Conservation (phyloP, 2,888 invertebrate species). For the Campaea margaritaria region DNA sequence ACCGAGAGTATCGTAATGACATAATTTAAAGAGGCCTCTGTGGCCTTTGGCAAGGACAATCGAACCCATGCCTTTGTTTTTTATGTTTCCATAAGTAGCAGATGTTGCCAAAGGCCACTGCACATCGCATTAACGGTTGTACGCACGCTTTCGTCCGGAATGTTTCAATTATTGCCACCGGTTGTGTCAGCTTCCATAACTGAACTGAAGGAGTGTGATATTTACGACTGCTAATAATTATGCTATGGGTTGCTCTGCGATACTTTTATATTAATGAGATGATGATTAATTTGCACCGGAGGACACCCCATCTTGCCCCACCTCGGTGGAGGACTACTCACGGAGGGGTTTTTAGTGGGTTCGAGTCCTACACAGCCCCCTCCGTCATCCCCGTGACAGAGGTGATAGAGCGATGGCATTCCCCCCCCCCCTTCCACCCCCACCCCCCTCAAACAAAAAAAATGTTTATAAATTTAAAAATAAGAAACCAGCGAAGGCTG, state of each 20-base stretch:
- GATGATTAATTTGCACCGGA: too few relatives aligned
- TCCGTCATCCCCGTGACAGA: too few relatives aligned
- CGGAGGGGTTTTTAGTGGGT: too few relatives aligned
- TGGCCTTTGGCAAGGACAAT: constrained; percentile 62
- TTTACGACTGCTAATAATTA: constrained; percentile 3
- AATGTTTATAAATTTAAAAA: too few relatives aligned
- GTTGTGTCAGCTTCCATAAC: constrained; percentile 28
- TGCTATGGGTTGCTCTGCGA: background rate
- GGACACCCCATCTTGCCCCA: too few relatives aligned
- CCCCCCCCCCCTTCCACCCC: too few relatives aligned
- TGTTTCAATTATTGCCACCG: constrained; percentile 66
- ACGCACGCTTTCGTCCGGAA: constrained; percentile 55
- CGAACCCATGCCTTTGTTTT: constrained; percentile 51
- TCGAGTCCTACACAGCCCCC: too few relatives aligned
- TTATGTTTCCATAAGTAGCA: constrained; percentile 68
- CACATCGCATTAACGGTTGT: constrained; percentile 62
- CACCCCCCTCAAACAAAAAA: too few relatives aligned
- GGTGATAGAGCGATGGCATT: too few relatives aligned
- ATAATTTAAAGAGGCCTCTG: constrained; percentile 50
- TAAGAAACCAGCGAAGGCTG: too few relatives aligned
- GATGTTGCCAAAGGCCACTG: constrained; percentile 73
- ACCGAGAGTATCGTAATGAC: constrained; percentile 45
- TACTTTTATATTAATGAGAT: too few relatives aligned
- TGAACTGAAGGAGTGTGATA: constrained; percentile 9
- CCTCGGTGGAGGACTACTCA: too few relatives aligned